Evolutionary conservation across 2,888 invertebrate species (phyloP).

Genomic region (Elegia similella): DNA sequence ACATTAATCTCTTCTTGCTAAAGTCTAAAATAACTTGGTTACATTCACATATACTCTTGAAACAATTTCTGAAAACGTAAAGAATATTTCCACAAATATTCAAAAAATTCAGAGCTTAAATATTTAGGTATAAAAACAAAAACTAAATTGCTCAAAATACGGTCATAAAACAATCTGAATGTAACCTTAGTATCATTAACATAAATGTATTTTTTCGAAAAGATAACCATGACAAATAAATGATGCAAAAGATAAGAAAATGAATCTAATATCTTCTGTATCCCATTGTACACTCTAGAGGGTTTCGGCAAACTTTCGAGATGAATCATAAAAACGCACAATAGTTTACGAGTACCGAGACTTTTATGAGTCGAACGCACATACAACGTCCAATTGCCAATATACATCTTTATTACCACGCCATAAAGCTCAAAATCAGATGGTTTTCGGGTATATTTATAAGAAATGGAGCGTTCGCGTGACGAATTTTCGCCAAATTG

Average conservation of each 20-base stretch:
- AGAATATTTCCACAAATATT: too few relatives aligned
- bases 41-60: too few relatives aligned
- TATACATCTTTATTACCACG: slow-evolving; percentile 19
- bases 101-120: too few relatives aligned
- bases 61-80: too few relatives aligned
- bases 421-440: slow-evolving; percentile 15
- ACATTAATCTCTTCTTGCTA: too few relatives aligned
- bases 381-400: slow-evolving; percentile 27
- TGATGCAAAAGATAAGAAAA: background rate
- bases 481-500: slow-evolving; percentile 12
- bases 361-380: slow-evolving; percentile 57
- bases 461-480: slow-evolving; percentile 8
- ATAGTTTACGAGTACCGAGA: slow-evolving; percentile 71
- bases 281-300: slow-evolving; percentile 42
- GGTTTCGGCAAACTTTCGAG: slow-evolving; percentile 62
- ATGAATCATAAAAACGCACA: slow-evolving; percentile 79
- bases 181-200: too few relatives aligned
- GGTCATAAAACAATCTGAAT: too few relatives aligned
- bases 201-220: too few relatives aligned
- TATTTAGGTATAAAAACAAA: too few relatives aligned
- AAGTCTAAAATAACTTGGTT: too few relatives aligned
- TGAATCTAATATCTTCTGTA: background rate
- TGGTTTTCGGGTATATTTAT: background rate
- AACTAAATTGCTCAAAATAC: too few relatives aligned
- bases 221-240: too few relatives aligned